phyloP scores from a whole-genome alignment of 2,888 invertebrate species.

The Pteria penguin region DNA sequence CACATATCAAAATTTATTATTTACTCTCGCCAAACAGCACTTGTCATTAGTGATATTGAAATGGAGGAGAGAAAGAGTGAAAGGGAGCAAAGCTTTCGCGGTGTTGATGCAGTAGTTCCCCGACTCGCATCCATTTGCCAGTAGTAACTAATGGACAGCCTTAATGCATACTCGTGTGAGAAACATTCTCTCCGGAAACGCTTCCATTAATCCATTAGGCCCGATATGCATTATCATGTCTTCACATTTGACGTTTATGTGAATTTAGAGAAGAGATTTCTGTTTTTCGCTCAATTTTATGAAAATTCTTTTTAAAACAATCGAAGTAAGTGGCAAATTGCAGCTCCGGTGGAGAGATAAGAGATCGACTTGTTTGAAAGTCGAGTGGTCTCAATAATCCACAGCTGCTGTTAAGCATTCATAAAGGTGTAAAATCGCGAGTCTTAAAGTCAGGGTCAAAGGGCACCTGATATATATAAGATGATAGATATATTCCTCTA shows the following conservation, averaged over 20 bases:
- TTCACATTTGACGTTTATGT: neutral
- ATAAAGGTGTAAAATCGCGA: too few species aligned
- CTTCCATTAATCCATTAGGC: conserved; percentile 49
- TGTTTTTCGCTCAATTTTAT: too few species aligned
- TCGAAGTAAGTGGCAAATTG: too few species aligned
- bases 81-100: conserved; percentile 5
- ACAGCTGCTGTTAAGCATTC: too few species aligned
- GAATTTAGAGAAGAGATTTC: neutral
- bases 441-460: too few species aligned
- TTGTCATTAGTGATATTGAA: conserved; percentile 48
- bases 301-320: too few species aligned
- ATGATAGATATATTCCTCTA: too few species aligned
- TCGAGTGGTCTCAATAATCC: too few species aligned
- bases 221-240: conserved; percentile 18
- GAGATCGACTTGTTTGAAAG: too few species aligned
- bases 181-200: conserved; percentile 22
- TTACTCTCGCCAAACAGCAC: conserved; percentile 39
- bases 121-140: conserved; percentile 35
- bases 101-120: conserved; percentile 28
- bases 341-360: too few species aligned
- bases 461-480: too few species aligned
- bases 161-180: conserved; percentile 12
- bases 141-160: conserved; percentile 41
- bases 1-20: conserved; percentile 54
- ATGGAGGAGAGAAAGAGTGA: neutral